Base-by-base conservation (phyloP, 2,888 invertebrate species). In the Nephrocerus scutellatus region DNA sequence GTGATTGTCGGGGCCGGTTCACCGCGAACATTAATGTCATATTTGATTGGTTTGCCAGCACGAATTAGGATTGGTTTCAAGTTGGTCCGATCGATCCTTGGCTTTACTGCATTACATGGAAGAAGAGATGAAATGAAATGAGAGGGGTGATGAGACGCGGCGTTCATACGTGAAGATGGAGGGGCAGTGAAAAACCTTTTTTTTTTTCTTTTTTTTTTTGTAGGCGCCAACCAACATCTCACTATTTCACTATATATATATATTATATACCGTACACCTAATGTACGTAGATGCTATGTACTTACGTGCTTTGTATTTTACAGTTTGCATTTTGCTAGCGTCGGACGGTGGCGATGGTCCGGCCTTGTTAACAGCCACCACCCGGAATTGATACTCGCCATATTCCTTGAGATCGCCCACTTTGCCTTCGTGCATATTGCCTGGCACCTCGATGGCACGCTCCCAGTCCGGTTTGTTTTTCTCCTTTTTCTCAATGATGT, bases 11-110 rank as follows among this genome's bases (percentile, higher is more conserved):
- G 97, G 44, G 89, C 82, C 2, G 98, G 98, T 70, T 98, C 97
- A 52, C 97, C 98, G 55, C 82, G 81, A 21, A 93, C 87, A 64
- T 93, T 88, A 25, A 97, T 82, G 64, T 93, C 92, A 64, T 92
- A 86, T 70, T 87, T 90, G 49, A 96, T 82, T 0, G 82, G 77
- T 68, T 95, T 92, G 23, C 95, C 95, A 46, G 90, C 87, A 52
- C 92, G 85, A 10, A 96, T 83, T 9, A 84, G 82, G 30, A 91
- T 73, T 30, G 87, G 82, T 66, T 95, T 91, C 50, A 96, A 73
- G 68, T 93, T 92, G 4, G 92, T 90, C 52, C 95, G 80, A 70
- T 96, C 93, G 66, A 98, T 98, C 62, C 90, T 84, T 25, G 98
- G 98, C 70, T 96, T 95, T 65, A 96, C 92, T 92, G 61, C 25